phyloP scores from a whole-genome alignment of 2,113 vertebrate genomes.

The Pyxicephalus adspersus region DNA sequence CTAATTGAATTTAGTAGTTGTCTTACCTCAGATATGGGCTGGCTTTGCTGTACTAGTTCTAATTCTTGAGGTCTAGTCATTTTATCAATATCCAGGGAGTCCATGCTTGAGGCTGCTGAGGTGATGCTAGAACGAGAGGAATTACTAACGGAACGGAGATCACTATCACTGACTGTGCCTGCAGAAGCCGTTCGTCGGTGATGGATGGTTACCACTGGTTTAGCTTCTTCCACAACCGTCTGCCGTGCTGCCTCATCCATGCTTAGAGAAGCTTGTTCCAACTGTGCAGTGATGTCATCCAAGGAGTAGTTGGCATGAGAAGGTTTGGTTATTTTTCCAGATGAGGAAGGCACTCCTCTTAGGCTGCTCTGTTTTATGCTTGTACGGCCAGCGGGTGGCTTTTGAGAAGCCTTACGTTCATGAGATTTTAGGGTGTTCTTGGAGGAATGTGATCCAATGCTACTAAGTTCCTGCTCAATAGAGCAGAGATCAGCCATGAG shows the following conservation, averaged over 20 bases:
- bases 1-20: background rate
- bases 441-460: conserved; percentile 83
- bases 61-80: conserved; percentile 78
- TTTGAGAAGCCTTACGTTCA: conserved; percentile 79
- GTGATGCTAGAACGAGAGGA: conserved; percentile 91
- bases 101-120: conserved; percentile 94
- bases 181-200: conserved; percentile 89
- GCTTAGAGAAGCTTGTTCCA: conserved; percentile 95
- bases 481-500: conserved; percentile 98
- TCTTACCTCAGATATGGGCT: conserved; percentile 87
- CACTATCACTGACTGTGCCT: conserved; percentile 89
- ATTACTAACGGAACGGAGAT: conserved; percentile 83
- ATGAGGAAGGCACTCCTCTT: conserved; percentile 73
- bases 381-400: conserved; percentile 74
- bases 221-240: conserved; percentile 74
- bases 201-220: conserved; percentile 74
- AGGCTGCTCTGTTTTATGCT: conserved; percentile 78
- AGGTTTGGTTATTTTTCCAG: conserved; percentile 68
- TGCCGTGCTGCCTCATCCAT: conserved; percentile 98
- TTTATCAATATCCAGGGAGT: conserved; percentile 94
- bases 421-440: conserved; percentile 78
- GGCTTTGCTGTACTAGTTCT: conserved; percentile 79
- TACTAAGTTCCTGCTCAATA: conserved; percentile 95
- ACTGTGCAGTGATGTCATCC: conserved; percentile 95
- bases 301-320: conserved; percentile 86